Evolutionary conservation across 1,140 invertebrate species (phyloP).

Genomic region (Drosophila novamexicana): DNA sequence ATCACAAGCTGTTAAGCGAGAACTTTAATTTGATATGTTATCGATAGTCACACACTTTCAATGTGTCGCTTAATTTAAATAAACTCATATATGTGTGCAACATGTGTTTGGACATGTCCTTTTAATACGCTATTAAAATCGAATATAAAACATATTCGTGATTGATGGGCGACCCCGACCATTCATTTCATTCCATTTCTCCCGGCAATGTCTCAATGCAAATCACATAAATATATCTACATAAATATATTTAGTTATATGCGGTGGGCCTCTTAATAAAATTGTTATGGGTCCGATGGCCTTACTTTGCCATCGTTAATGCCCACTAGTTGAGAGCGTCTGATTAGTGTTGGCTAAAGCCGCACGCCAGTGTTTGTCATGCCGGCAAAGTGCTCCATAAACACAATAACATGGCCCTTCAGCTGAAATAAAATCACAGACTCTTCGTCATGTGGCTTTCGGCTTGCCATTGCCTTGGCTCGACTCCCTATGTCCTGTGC

Average conservation of each 20-base stretch:
- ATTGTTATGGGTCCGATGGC: slow-evolving; percentile 21
- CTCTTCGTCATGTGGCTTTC: slow-evolving; percentile 20
- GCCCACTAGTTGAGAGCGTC: slow-evolving; percentile 26
- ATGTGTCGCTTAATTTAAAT: neutral
- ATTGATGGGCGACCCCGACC: neutral
- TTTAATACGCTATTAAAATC: slow-evolving; percentile 24
- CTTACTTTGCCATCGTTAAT: neutral
- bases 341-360: slow-evolving; percentile 39
- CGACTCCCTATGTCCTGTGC: slow-evolving; percentile 3
- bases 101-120: neutral
- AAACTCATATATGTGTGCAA: neutral
- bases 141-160: slow-evolving; percentile 10
- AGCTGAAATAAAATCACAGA: slow-evolving; percentile 39
- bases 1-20: too few relatives aligned
- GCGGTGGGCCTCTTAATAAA: slow-evolving; percentile 7
- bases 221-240: slow-evolving; percentile 11
- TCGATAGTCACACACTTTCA: neutral
- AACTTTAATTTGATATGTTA: neutral
- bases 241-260: neutral
- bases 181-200: neutral
- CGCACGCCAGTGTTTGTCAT: slow-evolving; percentile 37
- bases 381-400: slow-evolving; percentile 44
- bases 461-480: neutral
- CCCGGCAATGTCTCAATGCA: slow-evolving; percentile 23
- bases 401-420: slow-evolving; percentile 36